Evolutionary conservation across 1,140 invertebrate species (phyloP).

Genomic region (Rhopalosiphum maidis): DNA sequence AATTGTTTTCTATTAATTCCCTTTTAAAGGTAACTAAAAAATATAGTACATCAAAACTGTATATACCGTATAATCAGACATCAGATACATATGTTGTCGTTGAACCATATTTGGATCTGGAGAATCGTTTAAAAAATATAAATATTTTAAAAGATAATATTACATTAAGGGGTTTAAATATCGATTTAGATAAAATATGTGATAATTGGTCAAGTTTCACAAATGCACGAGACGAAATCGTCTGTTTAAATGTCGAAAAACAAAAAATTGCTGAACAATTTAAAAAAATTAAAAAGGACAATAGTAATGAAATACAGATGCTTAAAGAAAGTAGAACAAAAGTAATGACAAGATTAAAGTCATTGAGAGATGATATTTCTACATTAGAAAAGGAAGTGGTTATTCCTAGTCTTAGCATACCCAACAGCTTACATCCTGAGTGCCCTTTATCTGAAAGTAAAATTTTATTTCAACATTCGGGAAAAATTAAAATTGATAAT

Average conservation of each 20-base stretch:
- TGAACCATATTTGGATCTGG: slow-evolving; percentile 70
- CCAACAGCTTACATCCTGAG: slow-evolving; percentile 70
- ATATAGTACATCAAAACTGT: slow-evolving; percentile 68
- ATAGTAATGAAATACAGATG: slow-evolving; percentile 62
- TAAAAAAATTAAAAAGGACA: slow-evolving; percentile 60
- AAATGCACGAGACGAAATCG: slow-evolving; percentile 63
- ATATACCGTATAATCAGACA: slow-evolving; percentile 70
- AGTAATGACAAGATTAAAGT: slow-evolving; percentile 70
- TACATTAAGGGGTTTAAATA: slow-evolving; percentile 63
- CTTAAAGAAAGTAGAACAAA: slow-evolving; percentile 65
- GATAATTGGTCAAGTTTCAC: slow-evolving; percentile 66
- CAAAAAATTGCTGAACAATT: slow-evolving; percentile 61
- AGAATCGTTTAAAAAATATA: slow-evolving; percentile 65
- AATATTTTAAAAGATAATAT: slow-evolving; percentile 66
- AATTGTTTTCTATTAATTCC: slow-evolving; percentile 17
- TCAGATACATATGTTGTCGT: slow-evolving; percentile 68
- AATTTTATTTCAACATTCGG: slow-evolving; percentile 65
- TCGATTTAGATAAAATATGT: slow-evolving; percentile 65
- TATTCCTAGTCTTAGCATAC: slow-evolving; percentile 68
- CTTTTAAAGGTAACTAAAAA: slow-evolving; percentile 43
- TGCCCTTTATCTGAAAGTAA: slow-evolving; percentile 65
- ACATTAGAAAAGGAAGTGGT: slow-evolving; percentile 70
- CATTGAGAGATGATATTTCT: slow-evolving; percentile 67
- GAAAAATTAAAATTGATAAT: slow-evolving; percentile 60
- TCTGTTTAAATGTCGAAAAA: slow-evolving; percentile 64